Percentiles rank a stretch among this genome's conserved stretches.
Conservation (phyloP, 2,888 invertebrate species). For the Watsonalla binaria region DNA sequence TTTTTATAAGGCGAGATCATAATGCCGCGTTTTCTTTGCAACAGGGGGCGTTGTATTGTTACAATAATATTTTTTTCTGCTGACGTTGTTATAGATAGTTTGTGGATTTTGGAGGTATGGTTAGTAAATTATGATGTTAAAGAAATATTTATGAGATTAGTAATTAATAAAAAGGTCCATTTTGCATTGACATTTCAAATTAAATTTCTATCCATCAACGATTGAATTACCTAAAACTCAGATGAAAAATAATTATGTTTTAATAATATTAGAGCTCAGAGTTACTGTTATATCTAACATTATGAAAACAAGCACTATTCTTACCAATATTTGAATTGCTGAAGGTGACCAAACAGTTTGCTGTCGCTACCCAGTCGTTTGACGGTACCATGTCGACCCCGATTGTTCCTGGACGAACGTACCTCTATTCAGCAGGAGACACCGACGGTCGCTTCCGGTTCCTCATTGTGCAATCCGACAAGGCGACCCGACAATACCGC, state of each 20-base stretch:
- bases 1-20: constrained; percentile 34
- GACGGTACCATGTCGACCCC: constrained; percentile 47
- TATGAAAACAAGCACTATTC: too few species aligned
- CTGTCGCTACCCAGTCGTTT: constrained; percentile 33
- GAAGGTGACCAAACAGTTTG: constrained; percentile 21
- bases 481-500: constrained; percentile 60
- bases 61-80: constrained; percentile 59
- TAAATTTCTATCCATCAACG: too few species aligned
- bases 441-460: constrained; percentile 70
- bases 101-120: constrained; percentile 40
- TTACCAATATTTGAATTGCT: background rate
- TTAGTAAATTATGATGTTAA: constrained; percentile 14
- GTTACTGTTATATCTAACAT: too few species aligned
- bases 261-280: too few species aligned
- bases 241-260: too few species aligned
- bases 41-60: constrained; percentile 77
- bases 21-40: constrained; percentile 40
- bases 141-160: background rate
- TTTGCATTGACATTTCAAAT: too few species aligned
- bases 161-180: background rate
- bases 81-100: constrained; percentile 15
- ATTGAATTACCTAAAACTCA: too few species aligned
- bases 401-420: constrained; percentile 66
- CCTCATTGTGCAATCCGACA: constrained; percentile 69
- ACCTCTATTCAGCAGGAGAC: constrained; percentile 61